A percentile compares a stretch with the other conserved stretches of the same genome.
Evolutionary conservation across 2,113 vertebrate genomes (phyloP).

Genomic region (Mus pahari): DNA sequence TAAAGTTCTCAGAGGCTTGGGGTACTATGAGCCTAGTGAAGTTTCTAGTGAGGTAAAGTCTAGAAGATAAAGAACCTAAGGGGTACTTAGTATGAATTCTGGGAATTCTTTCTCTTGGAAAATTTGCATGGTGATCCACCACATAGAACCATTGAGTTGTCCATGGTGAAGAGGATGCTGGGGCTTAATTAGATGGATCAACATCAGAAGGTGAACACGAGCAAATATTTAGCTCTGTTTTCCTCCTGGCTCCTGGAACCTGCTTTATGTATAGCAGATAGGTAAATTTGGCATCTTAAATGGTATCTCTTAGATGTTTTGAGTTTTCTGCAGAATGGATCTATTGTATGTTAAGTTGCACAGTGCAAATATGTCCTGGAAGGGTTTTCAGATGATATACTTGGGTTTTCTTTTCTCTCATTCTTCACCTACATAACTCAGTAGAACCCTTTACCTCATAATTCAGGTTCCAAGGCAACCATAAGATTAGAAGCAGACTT

Average conservation of each 20-base stretch:
- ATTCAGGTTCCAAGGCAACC: conserved; percentile 26
- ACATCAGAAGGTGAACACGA: background rate
- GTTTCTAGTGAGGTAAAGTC: background rate
- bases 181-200: background rate
- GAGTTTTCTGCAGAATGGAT: conserved; percentile 29
- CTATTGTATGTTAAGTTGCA: conserved; percentile 21
- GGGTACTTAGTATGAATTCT: background rate
- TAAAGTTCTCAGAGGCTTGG: background rate
- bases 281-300: background rate
- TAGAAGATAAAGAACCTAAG: conserved; percentile 33
- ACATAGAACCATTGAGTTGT: background rate
- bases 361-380: background rate
- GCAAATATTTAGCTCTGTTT: background rate
- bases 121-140: background rate
- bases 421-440: background rate
- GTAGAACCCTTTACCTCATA: background rate
- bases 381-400: background rate
- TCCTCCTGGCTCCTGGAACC: background rate
- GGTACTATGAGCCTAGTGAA: background rate
- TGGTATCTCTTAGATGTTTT: conserved; percentile 17
- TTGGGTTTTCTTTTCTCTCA: background rate
- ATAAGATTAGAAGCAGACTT: conserved; percentile 14
- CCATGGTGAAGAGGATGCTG: background rate
- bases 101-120: background rate
- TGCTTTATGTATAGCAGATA: background rate